phyloP scores from a whole-genome alignment of 2,888 invertebrate genomes.

The Pristionchus maxplancki region DNA sequence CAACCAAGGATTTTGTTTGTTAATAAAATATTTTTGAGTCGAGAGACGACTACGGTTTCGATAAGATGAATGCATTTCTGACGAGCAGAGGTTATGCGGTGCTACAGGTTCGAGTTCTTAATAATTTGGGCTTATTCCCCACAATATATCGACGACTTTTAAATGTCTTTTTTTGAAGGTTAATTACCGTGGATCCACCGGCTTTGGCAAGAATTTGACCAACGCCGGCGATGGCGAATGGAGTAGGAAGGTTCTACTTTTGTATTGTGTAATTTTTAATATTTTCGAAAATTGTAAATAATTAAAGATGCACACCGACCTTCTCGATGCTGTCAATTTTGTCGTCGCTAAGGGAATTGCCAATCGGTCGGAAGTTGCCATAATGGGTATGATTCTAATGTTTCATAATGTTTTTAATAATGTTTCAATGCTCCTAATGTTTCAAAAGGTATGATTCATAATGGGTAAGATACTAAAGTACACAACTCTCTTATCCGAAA shows the following conservation, averaged over 20 bases:
- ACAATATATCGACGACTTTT: too few species aligned
- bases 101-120: constrained; percentile 61
- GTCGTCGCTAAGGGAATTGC: constrained; percentile 70
- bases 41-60: constrained; percentile 72
- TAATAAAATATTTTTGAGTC: constrained; percentile 52
- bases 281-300: too few species aligned
- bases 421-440: not conserved
- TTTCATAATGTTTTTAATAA: too few species aligned
- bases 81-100: constrained; percentile 75
- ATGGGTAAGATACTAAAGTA: too few species aligned
- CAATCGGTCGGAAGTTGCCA: constrained; percentile 65
- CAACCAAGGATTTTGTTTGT: too few species aligned
- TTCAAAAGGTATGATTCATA: too few species aligned
- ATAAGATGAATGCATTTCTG: constrained; percentile 70
- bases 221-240: constrained; percentile 76
- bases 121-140: too few species aligned
- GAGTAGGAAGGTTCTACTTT: not conserved
- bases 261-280: not conserved
- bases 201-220: constrained; percentile 73
- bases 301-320: constrained; percentile 76
- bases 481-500: too few species aligned
- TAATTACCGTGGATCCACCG: constrained; percentile 75
- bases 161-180: constrained; percentile 58
- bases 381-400: constrained; percentile 65
- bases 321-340: constrained; percentile 75